Evolutionary conservation across 1,140 invertebrate genomes (phyloP), one percentile per base, ranked within the genome.

Genomic region (Brachystomella parvula): DNA sequence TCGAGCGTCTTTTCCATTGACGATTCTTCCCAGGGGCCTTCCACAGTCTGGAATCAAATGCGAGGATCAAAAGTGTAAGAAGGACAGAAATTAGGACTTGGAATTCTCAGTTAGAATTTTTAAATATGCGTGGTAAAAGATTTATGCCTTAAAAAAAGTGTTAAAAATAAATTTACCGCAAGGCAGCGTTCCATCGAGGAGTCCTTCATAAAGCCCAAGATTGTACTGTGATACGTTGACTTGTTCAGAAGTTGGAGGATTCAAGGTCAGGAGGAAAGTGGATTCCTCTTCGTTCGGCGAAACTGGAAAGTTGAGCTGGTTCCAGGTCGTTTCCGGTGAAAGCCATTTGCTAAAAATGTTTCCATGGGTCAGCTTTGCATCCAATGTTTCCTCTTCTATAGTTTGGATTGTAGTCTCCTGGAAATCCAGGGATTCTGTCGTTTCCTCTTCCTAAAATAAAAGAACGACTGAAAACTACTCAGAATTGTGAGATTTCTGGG

Each of bases 1-100:
- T 12, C 60, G 60, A 3, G 60, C 60, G 17, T 85, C 83, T 65
- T 82, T 81, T 3, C 88, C 88, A 1, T 88, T 88, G 0, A 91
- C 87, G 56, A 92, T 90, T 56, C 89, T 81, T 2, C 61, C 28
- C 9, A 3, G 3, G 2, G 61, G 32, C 2, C 44, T 9, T 9
- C 61, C 61, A 28, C 61, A 63, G 21, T 63, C 61, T 63, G 44
- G 28, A 47, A 63, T n/a, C 6, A 15, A 9, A 56, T 21, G 12
- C 26, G 12, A 15, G 44, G 15, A 15, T 47, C 44, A 47, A 15
- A 15, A 15, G 21, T 21, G 15, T 15, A 15, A 15, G 44, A 15
- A 21, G 15, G 44, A 47, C n/a, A n/a, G n/a, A n/a, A n/a, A n/a
- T n/a, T n/a, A n/a, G n/a, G n/a, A n/a, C n/a, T n/a, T n/a, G n/a